phyloP scores from a whole-genome alignment of 2,797 vertebrate species.

The Botia kubotai region DNA sequence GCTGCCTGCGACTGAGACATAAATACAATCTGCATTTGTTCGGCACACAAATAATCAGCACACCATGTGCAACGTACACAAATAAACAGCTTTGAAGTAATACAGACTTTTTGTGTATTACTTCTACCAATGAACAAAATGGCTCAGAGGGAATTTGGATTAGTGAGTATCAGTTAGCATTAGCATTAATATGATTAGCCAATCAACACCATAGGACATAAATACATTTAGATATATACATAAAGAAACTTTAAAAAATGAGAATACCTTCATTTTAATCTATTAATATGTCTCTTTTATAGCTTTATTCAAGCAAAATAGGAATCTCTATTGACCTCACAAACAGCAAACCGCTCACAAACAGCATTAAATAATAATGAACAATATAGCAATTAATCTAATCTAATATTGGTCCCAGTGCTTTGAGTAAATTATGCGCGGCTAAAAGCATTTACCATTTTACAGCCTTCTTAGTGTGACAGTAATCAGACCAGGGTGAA shows the following conservation, averaged over 20 bases:
- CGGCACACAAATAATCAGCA: too few relatives aligned
- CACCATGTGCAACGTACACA: too few relatives aligned
- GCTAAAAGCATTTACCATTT: conserved; percentile 75
- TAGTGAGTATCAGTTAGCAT: too few relatives aligned
- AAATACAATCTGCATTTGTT: conserved; percentile 47
- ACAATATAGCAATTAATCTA: conserved; percentile 69
- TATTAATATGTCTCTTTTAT: not conserved
- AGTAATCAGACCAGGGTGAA: conserved; percentile 54
- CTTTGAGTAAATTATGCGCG: conserved; percentile 63
- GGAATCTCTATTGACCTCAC: conserved; percentile 36
- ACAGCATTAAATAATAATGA: conserved; percentile 44
- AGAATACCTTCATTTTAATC: not conserved
- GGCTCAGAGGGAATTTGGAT: too few relatives aligned
- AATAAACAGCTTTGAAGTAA: too few relatives aligned
- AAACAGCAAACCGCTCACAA: conserved; percentile 59
- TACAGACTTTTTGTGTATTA: not conserved
- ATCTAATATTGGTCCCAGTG: conserved; percentile 73
- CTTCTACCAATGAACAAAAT: not conserved
- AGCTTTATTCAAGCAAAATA: not conserved
- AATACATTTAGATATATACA: too few relatives aligned
- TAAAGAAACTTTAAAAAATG: too few relatives aligned
- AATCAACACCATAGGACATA: too few relatives aligned
- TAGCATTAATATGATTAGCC: too few relatives aligned
- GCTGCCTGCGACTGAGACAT: conserved; percentile 52
- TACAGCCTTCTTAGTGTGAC: conserved; percentile 60